phyloP scores from a whole-genome alignment of 2,113 vertebrate genomes.

The Oriolus oriolus region DNA sequence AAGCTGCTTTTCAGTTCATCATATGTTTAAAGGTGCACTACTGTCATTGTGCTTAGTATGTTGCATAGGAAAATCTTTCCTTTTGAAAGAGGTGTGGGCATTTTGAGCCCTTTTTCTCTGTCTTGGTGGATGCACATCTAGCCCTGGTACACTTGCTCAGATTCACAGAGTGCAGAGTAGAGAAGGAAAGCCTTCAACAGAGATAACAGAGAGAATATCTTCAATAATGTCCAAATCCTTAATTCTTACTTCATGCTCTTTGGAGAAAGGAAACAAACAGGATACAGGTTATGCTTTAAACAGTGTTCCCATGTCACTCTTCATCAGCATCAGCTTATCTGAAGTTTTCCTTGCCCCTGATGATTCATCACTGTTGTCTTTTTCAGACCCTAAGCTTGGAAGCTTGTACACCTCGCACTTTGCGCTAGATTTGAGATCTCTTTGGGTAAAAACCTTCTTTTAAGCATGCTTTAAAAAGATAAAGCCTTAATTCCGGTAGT shows the following conservation, averaged over 20 bases:
- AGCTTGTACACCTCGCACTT: fast-evolving
- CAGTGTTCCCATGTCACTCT: background rate
- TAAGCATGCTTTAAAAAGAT: background rate
- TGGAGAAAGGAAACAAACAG: background rate
- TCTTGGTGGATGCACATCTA: background rate
- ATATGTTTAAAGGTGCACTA: background rate
- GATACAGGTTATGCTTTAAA: background rate
- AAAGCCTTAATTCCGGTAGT: background rate
- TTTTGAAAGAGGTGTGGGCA: background rate
- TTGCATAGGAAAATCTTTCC: background rate
- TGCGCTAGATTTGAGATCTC: background rate
- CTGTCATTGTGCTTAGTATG: fast-evolving
- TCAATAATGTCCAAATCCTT: background rate
- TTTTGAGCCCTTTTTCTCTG: background rate
- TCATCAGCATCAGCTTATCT: background rate
- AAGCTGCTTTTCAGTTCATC: background rate
- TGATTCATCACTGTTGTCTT: background rate
- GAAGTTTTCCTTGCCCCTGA: background rate
- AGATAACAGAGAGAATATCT: background rate
- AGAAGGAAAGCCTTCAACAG: background rate
- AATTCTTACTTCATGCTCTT: background rate
- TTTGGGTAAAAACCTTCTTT: background rate
- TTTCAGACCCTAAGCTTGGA: background rate
- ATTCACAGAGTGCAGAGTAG: background rate
- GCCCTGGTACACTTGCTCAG: background rate